phyloP scores from a whole-genome alignment of 1,140 invertebrate genomes.

The Tribolium madens region DNA sequence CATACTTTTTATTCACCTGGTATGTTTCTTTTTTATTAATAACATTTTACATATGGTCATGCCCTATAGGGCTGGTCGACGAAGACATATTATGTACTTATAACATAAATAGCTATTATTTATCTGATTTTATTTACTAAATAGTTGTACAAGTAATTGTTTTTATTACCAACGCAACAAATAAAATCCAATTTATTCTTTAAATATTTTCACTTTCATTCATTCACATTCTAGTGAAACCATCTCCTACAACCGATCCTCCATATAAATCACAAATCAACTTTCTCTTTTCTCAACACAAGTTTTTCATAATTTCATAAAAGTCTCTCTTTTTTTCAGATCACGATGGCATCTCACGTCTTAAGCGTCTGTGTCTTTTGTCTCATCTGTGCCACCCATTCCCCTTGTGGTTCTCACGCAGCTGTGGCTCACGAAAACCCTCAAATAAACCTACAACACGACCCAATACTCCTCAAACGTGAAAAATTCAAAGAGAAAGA shows the following conservation, averaged over 20 bases:
- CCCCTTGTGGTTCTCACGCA: constrained; percentile 75
- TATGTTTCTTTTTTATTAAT: too few relatives aligned
- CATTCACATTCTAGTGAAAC: neutral
- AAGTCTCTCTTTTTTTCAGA: constrained; percentile 3
- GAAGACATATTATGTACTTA: too few relatives aligned
- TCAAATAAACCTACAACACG: constrained; percentile 50
- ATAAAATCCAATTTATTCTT: neutral
- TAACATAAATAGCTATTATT: too few relatives aligned
- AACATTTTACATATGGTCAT: too few relatives aligned
- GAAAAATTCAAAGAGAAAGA: constrained; percentile 43
- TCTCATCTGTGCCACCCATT: constrained; percentile 79
- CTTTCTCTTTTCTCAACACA: neutral
- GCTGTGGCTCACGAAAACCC: constrained; percentile 62
- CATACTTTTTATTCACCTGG: too few relatives aligned
- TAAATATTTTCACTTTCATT: neutral
- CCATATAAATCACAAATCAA: neutral
- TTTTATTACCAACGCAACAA: neutral
- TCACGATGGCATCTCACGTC: constrained; percentile 70
- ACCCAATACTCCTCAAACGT: constrained; percentile 45
- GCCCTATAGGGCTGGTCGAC: too few relatives aligned
- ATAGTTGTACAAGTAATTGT: too few relatives aligned
- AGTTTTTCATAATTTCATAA: neutral
- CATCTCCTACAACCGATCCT: neutral
- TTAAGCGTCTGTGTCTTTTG: constrained; percentile 84
- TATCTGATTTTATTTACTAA: too few relatives aligned